Conservation (phyloP, 2,113 vertebrate species). For the Oxygymnocypris stewartii region DNA sequence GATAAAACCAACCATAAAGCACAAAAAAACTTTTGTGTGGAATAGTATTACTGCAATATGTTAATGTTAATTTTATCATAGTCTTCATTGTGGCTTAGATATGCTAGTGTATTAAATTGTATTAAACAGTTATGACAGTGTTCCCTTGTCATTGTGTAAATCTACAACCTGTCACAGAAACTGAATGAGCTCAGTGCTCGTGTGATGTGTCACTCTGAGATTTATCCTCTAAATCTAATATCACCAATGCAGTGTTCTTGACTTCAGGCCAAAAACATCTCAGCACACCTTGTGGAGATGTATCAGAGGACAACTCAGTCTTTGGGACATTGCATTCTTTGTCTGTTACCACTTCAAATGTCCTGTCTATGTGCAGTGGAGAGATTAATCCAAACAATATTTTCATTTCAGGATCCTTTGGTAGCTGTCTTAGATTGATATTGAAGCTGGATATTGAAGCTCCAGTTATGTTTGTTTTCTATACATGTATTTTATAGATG, state of each 20-base stretch:
- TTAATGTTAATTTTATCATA: not conserved
- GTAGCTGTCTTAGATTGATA: not conserved
- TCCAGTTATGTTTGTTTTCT: not conserved
- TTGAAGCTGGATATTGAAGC: not conserved
- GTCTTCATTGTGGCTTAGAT: not conserved
- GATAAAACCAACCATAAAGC: not conserved
- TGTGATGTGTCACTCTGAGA: not conserved
- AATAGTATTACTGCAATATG: not conserved
- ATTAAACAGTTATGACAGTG: not conserved
- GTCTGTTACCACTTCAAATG: not conserved
- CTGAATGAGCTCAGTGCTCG: not conserved
- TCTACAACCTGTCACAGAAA: not conserved
- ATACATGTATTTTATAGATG: not conserved
- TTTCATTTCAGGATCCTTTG: not conserved
- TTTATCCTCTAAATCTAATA: constrained; percentile 30
- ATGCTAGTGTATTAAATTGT: not conserved
- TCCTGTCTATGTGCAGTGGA: not conserved
- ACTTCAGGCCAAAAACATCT: constrained; percentile 22
- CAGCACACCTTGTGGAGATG: not conserved
- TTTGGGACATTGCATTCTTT: not conserved
- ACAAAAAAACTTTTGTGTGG: not conserved
- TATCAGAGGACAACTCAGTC: not conserved
- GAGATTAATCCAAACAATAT: not conserved
- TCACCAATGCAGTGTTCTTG: constrained; percentile 27
- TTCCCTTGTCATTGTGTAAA: constrained; percentile 15